These are phyloP conservation scores for Ramazzottius varieornatus DNA, from an alignment of 2,888 invertebrate genomes.

Conservation along the genomic window DNA sequence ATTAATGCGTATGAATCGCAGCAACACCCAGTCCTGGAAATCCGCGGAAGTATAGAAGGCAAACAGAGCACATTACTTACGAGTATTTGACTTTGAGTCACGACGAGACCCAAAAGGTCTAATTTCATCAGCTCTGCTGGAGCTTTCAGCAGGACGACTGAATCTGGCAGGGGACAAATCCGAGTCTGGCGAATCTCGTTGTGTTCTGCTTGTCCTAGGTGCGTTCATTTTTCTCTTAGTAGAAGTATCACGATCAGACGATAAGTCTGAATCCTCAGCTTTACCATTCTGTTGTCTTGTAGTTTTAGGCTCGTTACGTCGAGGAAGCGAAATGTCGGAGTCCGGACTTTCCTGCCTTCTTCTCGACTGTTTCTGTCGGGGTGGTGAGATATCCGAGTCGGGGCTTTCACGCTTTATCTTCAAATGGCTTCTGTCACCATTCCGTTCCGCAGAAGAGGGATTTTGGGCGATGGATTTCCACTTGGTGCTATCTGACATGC, in stretches of 20 bases:
- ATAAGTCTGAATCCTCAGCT: neutral
- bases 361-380: conserved; percentile 8
- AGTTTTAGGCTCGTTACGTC: conserved; percentile 4
- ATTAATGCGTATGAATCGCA: no score
- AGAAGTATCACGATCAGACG: neutral
- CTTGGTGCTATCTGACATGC: conserved; percentile 12
- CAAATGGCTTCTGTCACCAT: neutral
- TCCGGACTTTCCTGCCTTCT: neutral
- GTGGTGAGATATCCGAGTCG: conserved; percentile 12
- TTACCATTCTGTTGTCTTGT: neutral
- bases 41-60: no score
- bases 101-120: no score
- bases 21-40: no score
- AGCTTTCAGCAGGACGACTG: no score
- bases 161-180: no score
- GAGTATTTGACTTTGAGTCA: no score
- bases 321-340: conserved; percentile 12
- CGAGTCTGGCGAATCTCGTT: no score
- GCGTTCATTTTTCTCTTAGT: neutral
- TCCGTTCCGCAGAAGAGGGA: neutral
- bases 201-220: no score
- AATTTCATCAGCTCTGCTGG: no score
- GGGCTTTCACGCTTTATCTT: neutral
- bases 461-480: conserved; percentile 12
- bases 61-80: no score